Evolutionary conservation across 2,113 vertebrate genomes (phyloP).

Genomic region (Cynocephalus volans): DNA sequence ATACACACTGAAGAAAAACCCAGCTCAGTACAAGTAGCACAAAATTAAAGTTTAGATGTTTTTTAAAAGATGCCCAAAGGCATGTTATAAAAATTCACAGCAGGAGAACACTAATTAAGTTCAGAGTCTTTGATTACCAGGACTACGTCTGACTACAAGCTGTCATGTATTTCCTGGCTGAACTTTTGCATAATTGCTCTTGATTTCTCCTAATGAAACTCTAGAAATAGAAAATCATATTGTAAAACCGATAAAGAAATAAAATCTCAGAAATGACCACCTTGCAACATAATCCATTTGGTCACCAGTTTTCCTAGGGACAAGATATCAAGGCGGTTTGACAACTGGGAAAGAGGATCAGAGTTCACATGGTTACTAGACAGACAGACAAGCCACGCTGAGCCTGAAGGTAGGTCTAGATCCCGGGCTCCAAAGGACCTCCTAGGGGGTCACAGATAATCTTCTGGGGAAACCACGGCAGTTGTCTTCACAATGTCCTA

Average conservation of each 20-base stretch:
- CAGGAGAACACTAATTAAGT: conserved; percentile 6
- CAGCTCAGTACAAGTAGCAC: background rate
- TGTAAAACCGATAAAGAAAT: background rate
- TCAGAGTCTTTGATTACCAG: background rate
- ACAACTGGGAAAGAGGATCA: background rate
- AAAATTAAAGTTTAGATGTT: background rate
- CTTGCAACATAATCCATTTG: background rate
- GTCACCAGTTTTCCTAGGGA: background rate
- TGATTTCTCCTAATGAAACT: conserved; percentile 43
- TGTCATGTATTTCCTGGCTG: conserved; percentile 31
- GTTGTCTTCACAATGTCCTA: background rate
- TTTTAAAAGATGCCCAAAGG: background rate
- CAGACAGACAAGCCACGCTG: too few relatives aligned
- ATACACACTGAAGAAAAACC: background rate
- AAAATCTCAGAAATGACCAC: background rate
- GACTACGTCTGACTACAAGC: conserved; percentile 3
- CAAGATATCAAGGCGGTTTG: background rate
- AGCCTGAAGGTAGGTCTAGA: too few relatives aligned
- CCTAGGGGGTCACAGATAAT: background rate
- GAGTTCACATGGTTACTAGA: background rate
- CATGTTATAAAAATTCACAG: background rate
- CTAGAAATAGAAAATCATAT: background rate
- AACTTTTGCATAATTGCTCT: conserved; percentile 49
- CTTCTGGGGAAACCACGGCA: background rate
- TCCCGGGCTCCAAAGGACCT: too few relatives aligned